These are phyloP conservation scores for Hirtodrosophila cameraria DNA, from an alignment of 2,888 invertebrate genomes.

Conservation along the genomic window DNA sequence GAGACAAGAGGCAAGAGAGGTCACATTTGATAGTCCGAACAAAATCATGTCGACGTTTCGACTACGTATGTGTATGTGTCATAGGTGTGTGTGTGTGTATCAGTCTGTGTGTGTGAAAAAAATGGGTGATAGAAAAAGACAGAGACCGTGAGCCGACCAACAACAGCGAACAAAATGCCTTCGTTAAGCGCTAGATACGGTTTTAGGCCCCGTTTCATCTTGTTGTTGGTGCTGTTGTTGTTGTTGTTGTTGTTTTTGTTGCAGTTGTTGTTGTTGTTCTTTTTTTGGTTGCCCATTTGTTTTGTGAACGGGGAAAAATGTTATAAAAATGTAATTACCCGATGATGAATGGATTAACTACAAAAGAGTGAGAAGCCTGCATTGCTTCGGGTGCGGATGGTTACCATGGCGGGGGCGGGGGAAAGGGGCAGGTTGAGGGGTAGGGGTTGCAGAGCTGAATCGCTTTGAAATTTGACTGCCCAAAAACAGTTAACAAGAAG, in stretches of 20 bases:
- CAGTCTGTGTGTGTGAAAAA: constrained; percentile 45
- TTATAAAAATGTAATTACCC: constrained; percentile 80
- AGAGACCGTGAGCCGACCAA: constrained; percentile 46
- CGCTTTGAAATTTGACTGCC: constrained; percentile 55
- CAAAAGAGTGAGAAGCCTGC: constrained; percentile 71
- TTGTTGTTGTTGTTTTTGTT: constrained; percentile 37
- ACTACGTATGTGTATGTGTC: constrained; percentile 23
- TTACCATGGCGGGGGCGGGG: constrained; percentile 11
- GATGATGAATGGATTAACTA: constrained; percentile 80
- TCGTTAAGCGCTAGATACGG: constrained; percentile 73
- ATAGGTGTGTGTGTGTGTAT: constrained; percentile 18
- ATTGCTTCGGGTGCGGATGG: constrained; percentile 68
- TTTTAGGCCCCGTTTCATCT: constrained; percentile 58
- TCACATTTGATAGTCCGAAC: constrained; percentile 76
- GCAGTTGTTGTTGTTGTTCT: constrained; percentile 20
- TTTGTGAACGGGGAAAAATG: constrained; percentile 74
- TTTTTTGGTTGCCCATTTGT: constrained; percentile 68
- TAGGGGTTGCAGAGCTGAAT: constrained; percentile 41
- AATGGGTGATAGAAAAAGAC: constrained; percentile 65
- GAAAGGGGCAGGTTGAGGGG: background rate
- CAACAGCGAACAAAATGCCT: constrained; percentile 75
- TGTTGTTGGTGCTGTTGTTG: constrained; percentile 32
- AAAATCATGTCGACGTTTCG: constrained; percentile 70
- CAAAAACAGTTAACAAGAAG: constrained; percentile 54
- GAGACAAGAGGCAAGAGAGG: constrained; percentile 61